Conservation (phyloP, 2,888 invertebrate species). For the Phalangium opilio region DNA sequence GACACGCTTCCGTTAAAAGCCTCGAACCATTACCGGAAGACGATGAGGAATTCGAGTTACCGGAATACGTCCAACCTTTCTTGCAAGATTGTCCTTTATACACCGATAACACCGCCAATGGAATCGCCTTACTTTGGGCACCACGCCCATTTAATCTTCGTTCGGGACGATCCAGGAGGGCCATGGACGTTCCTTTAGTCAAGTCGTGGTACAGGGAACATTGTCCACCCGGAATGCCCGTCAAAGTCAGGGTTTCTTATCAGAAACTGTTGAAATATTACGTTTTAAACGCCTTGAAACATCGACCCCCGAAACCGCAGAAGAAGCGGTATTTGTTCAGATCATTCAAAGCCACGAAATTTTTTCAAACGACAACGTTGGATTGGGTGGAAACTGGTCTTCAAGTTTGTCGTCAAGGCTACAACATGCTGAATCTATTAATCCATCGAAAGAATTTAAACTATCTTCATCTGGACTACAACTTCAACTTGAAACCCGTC, state of each 20-base stretch:
- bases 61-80: constrained; percentile 79
- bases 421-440: constrained; percentile 97
- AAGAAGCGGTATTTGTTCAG: constrained; percentile 97
- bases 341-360: constrained; percentile 98
- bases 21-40: constrained; percentile 80
- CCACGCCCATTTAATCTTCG: constrained; percentile 94
- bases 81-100: constrained; percentile 89
- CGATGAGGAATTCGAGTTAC: constrained; percentile 81
- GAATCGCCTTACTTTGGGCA: constrained; percentile 91
- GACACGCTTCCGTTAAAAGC: constrained; percentile 51
- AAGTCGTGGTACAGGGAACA: constrained; percentile 80
- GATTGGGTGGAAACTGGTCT: constrained; percentile 99
- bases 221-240: constrained; percentile 83
- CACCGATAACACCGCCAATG: constrained; percentile 97
- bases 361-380: constrained; percentile 97
- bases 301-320: constrained; percentile 93
- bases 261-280: constrained; percentile 97
- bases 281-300: constrained; percentile 93
- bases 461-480: constrained; percentile 98
- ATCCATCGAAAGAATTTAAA: constrained; percentile 99
- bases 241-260: constrained; percentile 97
- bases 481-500: constrained; percentile 98
- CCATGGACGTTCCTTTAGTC: constrained; percentile 92
- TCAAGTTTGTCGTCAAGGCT: constrained; percentile 93
- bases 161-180: constrained; percentile 80